phyloP scores from a whole-genome alignment of 2,888 invertebrate species.

The Herminia tarsipennalis region DNA sequence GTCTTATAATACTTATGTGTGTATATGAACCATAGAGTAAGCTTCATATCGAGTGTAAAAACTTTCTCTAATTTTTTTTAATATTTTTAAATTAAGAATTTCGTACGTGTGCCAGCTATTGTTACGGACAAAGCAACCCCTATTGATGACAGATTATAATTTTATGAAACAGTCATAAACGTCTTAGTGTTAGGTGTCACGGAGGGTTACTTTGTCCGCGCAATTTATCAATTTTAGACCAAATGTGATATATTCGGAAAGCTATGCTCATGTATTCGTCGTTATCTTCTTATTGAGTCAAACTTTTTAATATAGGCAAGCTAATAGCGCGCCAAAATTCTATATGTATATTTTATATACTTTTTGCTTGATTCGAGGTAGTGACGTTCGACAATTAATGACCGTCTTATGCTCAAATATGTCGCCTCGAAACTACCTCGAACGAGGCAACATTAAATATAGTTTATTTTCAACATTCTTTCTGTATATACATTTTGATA shows the following conservation, averaged over 20 bases:
- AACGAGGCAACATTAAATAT: constrained; percentile 11
- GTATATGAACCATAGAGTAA: constrained; percentile 9
- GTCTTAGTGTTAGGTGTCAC: not conserved
- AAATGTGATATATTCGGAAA: constrained; percentile 38
- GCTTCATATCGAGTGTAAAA: not conserved
- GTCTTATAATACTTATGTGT: constrained; percentile 24
- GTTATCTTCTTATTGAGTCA: constrained; percentile 31
- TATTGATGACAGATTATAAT: not conserved
- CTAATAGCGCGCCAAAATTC: constrained; percentile 12
- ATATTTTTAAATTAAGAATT: not conserved
- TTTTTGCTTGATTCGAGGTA: constrained; percentile 16
- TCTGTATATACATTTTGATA: constrained; percentile 26
- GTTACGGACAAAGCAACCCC: not conserved
- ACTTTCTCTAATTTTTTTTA: not conserved
- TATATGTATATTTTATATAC: constrained; percentile 4
- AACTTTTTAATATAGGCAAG: constrained; percentile 25
- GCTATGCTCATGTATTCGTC: constrained; percentile 29
- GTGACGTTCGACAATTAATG: not conserved
- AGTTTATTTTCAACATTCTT: constrained; percentile 28
- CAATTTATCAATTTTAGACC: constrained; percentile 22
- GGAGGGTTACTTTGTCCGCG: constrained; percentile 22
- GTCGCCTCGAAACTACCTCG: too few species aligned
- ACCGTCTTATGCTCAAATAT: too few species aligned
- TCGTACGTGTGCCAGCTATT: constrained; percentile 6
- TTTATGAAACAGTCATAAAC: not conserved